Evolutionary conservation across 2,797 vertebrate species (phyloP).

Genomic region (Typhlichthys subterraneus): DNA sequence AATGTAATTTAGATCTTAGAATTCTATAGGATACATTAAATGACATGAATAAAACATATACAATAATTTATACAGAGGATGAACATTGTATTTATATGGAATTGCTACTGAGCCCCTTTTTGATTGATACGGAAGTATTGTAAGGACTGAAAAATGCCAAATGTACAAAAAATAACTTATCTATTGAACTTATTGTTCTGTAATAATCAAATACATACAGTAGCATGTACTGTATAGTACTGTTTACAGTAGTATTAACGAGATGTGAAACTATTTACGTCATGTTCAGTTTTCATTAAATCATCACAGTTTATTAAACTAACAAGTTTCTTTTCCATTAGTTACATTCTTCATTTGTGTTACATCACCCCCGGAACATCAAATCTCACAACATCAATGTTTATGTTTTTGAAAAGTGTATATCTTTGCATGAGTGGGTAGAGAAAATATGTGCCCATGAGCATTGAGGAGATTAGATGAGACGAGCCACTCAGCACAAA

Average conservation of each 20-base stretch:
- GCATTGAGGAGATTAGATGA: too few species aligned
- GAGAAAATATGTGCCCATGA: too few species aligned
- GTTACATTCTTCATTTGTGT: not conserved
- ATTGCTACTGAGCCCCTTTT: too few species aligned
- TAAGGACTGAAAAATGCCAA: constrained; percentile 36
- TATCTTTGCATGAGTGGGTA: not conserved
- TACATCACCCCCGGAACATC: too few species aligned
- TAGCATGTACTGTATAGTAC: constrained; percentile 28
- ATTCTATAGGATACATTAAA: not conserved
- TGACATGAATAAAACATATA: constrained; percentile 16
- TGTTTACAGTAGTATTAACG: not conserved
- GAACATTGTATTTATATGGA: not conserved
- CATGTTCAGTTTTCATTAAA: constrained; percentile 38
- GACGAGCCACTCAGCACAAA: too few species aligned
- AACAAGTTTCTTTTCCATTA: constrained; percentile 5
- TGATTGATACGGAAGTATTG: constrained; percentile 20
- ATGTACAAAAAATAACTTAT: constrained; percentile 51
- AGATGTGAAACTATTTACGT: constrained; percentile 11
- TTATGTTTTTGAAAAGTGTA: too few species aligned
- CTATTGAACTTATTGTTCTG: not conserved
- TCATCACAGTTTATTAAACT: constrained; percentile 34
- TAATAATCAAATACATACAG: constrained; percentile 54
- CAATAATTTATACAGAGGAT: not conserved
- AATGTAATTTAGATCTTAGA: not conserved
- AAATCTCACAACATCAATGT: too few species aligned